phyloP scores from a whole-genome alignment of 2,797 vertebrate species.

The Adrianichthys oophorus region DNA sequence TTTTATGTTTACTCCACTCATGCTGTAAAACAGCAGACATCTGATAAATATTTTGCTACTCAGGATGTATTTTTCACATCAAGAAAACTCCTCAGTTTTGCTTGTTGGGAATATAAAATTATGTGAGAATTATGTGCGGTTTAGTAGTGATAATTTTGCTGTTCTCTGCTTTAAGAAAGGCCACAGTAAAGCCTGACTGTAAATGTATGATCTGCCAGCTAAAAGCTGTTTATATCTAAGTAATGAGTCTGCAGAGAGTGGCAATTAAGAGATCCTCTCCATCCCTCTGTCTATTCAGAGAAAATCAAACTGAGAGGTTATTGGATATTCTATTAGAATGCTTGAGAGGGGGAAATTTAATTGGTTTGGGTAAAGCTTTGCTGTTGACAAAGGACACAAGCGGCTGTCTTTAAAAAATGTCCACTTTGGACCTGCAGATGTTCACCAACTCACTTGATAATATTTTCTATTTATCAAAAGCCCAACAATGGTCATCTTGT shows the following conservation, averaged over 20 bases:
- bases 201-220: slow-evolving; percentile 62
- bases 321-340: slow-evolving; percentile 66
- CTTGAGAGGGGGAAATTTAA: slow-evolving; percentile 69
- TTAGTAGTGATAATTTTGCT: slow-evolving; percentile 49
- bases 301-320: slow-evolving; percentile 70
- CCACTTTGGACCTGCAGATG: slow-evolving; percentile 26
- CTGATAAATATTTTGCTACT: slow-evolving; percentile 36
- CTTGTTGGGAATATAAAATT: slow-evolving; percentile 34
- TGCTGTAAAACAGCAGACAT: slow-evolving; percentile 49
- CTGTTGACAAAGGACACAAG: slow-evolving; percentile 55
- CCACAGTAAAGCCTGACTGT: slow-evolving; percentile 47
- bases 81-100: slow-evolving; percentile 25
- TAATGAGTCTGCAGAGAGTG: slow-evolving; percentile 72
- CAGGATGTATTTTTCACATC: slow-evolving; percentile 31
- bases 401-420: slow-evolving; percentile 12
- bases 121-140: slow-evolving; percentile 26
- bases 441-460: slow-evolving; percentile 44
- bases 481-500: slow-evolving; percentile 47
- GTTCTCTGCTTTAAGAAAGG: slow-evolving; percentile 52
- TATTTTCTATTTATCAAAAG: slow-evolving; percentile 51
- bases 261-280: slow-evolving; percentile 70
- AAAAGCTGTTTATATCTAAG: slow-evolving; percentile 75
- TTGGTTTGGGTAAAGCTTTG: slow-evolving; percentile 64
- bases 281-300: slow-evolving; percentile 64
- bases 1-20: slow-evolving; percentile 61